Conservation (phyloP, 2,888 invertebrate genomes). For the Acleris sparsana region DNA sequence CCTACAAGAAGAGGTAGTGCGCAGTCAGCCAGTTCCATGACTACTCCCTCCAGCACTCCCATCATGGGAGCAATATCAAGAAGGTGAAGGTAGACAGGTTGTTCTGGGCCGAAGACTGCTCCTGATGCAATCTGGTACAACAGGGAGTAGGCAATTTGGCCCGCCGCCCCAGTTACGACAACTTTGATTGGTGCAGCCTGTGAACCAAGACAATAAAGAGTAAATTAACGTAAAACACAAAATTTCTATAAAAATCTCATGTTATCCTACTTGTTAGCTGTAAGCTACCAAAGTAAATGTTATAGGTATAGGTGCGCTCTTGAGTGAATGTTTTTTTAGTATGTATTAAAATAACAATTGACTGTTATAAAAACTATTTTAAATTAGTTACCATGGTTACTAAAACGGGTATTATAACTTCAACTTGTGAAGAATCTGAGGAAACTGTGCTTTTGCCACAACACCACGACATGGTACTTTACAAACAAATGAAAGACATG, state of each 20-base stretch:
- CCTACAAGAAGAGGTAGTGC: constrained; percentile 94
- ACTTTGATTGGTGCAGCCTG: constrained; percentile 94
- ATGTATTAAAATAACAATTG: neutral
- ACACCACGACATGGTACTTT: constrained; percentile 46
- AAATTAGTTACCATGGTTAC: constrained; percentile 49
- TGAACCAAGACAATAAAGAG: constrained; percentile 49
- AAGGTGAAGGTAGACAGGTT: constrained; percentile 93
- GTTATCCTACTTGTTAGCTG: too few relatives aligned
- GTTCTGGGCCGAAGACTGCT: constrained; percentile 95
- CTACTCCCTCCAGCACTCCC: constrained; percentile 98
- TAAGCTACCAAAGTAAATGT: too few relatives aligned
- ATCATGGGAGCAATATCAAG: constrained; percentile 98
- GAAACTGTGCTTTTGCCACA: constrained; percentile 47
- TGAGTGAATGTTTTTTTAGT: too few relatives aligned
- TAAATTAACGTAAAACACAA: neutral
- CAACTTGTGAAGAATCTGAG: constrained; percentile 40
- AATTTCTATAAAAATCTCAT: too few relatives aligned
- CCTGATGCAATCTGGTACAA: constrained; percentile 97
- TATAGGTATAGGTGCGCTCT: too few relatives aligned
- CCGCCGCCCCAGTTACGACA: constrained; percentile 98
- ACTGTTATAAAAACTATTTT: neutral
- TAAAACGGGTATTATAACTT: constrained; percentile 42
- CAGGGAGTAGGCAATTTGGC: constrained; percentile 99
- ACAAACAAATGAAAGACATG: constrained; percentile 7
- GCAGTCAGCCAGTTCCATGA: constrained; percentile 98